A percentile compares a stretch with the other conserved stretches of the same genome.
These are phyloP conservation scores for Siniperca knerii DNA, from an alignment of 2,113 vertebrate species.

Conservation along the genomic window DNA sequence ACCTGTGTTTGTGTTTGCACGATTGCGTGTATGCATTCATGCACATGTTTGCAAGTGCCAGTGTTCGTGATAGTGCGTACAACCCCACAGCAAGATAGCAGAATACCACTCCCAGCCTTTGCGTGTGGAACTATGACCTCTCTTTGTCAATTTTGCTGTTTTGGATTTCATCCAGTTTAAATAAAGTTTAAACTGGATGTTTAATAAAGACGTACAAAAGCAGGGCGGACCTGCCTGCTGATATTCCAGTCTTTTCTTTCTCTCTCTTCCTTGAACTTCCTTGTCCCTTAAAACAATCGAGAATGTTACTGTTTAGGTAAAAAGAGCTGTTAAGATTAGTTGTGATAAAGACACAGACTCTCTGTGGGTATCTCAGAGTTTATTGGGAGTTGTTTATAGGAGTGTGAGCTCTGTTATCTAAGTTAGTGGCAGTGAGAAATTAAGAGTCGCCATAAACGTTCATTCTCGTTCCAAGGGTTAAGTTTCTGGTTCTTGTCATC, in stretches of 20 bases:
- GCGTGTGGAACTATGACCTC: constrained; percentile 65
- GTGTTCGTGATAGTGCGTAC: constrained; percentile 8
- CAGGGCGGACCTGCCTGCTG: constrained; percentile 45
- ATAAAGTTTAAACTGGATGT: constrained; percentile 40
- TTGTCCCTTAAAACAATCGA: constrained; percentile 50
- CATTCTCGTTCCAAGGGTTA: constrained; percentile 6
- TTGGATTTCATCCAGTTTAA: constrained; percentile 66
- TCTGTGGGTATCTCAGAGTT: neutral
- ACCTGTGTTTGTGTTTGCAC: neutral
- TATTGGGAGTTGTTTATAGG: constrained; percentile 18
- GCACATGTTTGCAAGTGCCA: neutral
- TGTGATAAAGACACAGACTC: constrained; percentile 25
- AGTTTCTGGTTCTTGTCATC: constrained; percentile 55
- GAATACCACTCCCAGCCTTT: constrained; percentile 57
- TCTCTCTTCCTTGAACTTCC: constrained; percentile 46
- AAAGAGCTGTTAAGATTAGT: constrained; percentile 22
- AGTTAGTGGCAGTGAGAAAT: constrained; percentile 13
- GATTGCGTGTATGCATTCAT: neutral
- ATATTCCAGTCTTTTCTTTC: constrained; percentile 21
- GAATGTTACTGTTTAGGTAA: constrained; percentile 15
- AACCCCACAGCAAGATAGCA: constrained; percentile 12
- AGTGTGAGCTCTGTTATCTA: neutral
- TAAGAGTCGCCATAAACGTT: neutral
- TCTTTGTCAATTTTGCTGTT: constrained; percentile 70
- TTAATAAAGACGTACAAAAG: constrained; percentile 50